A percentile compares a stretch with the other conserved stretches of the same genome.
Conservation (phyloP, 2,113 vertebrate genomes). For the Cololabis saira region DNA sequence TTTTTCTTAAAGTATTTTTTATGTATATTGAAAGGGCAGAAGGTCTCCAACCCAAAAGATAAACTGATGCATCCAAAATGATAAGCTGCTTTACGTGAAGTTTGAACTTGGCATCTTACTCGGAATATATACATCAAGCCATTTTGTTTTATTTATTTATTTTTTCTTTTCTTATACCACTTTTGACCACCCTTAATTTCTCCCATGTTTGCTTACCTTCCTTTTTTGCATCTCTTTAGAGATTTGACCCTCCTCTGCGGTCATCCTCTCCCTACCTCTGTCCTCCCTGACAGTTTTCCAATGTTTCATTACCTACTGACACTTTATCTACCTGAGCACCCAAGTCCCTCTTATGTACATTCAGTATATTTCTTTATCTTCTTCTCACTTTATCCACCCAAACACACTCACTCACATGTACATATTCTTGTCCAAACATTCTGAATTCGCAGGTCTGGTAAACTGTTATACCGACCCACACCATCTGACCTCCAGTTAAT, state of each 20-base stretch:
- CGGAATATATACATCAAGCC: not conserved
- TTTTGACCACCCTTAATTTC: conserved; percentile 3
- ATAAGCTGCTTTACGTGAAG: too few relatives aligned
- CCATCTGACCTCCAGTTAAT: conserved; percentile 63
- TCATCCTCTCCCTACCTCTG: not conserved
- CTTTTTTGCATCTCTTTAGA: conserved; percentile 1
- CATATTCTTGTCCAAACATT: conserved; percentile 15
- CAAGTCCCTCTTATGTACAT: conserved; percentile 18
- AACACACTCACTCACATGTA: conserved; percentile 10
- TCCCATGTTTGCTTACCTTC: not conserved
- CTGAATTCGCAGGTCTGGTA: conserved; percentile 46
- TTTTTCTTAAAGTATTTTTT: too few relatives aligned
- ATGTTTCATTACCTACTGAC: conserved; percentile 36
- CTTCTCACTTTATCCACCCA: conserved; percentile 35
- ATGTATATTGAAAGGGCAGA: too few relatives aligned
- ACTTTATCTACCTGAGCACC: conserved; percentile 22
- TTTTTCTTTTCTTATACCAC: not conserved
- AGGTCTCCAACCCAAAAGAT: too few relatives aligned
- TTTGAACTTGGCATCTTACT: not conserved
- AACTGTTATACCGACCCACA: conserved; percentile 53
- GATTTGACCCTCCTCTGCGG: not conserved
- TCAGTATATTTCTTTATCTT: conserved; percentile 22
- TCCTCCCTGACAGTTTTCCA: conserved; percentile 7
- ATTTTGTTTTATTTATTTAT: too few relatives aligned
- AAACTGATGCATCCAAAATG: too few relatives aligned